A percentile compares a stretch with the other conserved stretches of the same genome.
Conservation (phyloP, 2,797 vertebrate genomes). For the Gobio occitaniae region DNA sequence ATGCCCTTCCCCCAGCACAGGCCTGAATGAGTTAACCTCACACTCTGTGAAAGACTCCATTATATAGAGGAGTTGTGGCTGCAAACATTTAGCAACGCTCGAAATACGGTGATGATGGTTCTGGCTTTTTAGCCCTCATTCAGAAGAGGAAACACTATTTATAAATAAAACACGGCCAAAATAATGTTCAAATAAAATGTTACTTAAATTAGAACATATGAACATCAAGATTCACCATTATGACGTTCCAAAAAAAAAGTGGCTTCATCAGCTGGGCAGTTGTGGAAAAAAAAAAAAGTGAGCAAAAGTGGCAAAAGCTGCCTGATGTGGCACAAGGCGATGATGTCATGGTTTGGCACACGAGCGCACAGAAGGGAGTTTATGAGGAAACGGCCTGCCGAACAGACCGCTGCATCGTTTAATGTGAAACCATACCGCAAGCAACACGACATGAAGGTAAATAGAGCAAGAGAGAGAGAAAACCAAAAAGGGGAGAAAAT, state of each 20-base stretch:
- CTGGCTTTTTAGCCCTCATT: slow-evolving; percentile 16
- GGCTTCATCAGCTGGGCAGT: not conserved
- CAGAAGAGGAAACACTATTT: slow-evolving; percentile 49
- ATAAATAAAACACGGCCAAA: slow-evolving; percentile 31
- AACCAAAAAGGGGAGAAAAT: slow-evolving; percentile 4
- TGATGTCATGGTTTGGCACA: slow-evolving; percentile 45
- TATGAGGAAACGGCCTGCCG: slow-evolving; percentile 11
- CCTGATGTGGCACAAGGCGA: slow-evolving; percentile 5
- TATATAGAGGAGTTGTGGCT: slow-evolving; percentile 52
- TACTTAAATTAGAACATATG: not conserved
- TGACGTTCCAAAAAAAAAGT: not conserved
- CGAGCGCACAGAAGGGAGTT: not conserved
- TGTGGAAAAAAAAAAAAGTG: not conserved
- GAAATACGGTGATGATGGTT: slow-evolving; percentile 43
- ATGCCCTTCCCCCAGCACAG: slow-evolving; percentile 44
- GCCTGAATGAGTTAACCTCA: slow-evolving; percentile 54
- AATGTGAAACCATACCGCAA: slow-evolving; percentile 54
- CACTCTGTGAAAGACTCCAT: slow-evolving; percentile 40
- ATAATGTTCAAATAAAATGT: not conserved
- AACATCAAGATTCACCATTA: not conserved
- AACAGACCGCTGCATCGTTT: slow-evolving; percentile 22
- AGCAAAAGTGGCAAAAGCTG: slow-evolving; percentile 1
- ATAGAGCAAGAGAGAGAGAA: slow-evolving; percentile 43
- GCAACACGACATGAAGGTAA: slow-evolving; percentile 66
- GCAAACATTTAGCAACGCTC: slow-evolving; percentile 42